These are phyloP conservation scores for Marmota flaviventris DNA, from an alignment of 2,113 vertebrate genomes.

Conservation along the genomic window DNA sequence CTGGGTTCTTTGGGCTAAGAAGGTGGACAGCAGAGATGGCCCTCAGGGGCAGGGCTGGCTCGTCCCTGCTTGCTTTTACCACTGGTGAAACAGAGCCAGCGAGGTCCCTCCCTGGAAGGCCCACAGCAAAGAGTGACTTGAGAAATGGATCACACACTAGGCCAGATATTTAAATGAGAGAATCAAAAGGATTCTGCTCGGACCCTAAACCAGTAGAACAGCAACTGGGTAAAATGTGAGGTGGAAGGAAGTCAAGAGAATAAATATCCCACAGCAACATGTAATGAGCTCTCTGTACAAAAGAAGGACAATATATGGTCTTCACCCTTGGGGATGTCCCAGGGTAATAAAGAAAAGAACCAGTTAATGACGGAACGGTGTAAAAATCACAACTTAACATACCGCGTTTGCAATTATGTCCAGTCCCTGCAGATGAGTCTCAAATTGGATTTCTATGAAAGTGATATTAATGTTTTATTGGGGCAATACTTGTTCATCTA, in stretches of 20 bases:
- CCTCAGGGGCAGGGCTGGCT: background rate
- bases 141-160: constrained; percentile 29
- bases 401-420: background rate
- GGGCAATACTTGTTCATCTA: background rate
- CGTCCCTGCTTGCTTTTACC: background rate
- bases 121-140: constrained; percentile 24
- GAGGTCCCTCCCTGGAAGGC: background rate
- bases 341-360: background rate
- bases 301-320: background rate
- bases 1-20: background rate
- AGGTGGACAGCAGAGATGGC: background rate
- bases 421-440: background rate
- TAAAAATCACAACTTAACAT: background rate
- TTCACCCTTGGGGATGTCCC: background rate
- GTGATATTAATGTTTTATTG: constrained; percentile 32
- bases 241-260: constrained; percentile 11
- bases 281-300: constrained; percentile 62
- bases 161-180: constrained; percentile 9
- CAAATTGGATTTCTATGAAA: constrained; percentile 3
- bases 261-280: background rate
- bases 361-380: background rate
- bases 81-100: background rate
- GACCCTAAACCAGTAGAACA: background rate
- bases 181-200: constrained; percentile 15
- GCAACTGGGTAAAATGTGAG: background rate